Evolutionary conservation across 1,140 invertebrate genomes (phyloP), one percentile per base, ranked within the genome.

Genomic region (Drosophila kikkawai): DNA sequence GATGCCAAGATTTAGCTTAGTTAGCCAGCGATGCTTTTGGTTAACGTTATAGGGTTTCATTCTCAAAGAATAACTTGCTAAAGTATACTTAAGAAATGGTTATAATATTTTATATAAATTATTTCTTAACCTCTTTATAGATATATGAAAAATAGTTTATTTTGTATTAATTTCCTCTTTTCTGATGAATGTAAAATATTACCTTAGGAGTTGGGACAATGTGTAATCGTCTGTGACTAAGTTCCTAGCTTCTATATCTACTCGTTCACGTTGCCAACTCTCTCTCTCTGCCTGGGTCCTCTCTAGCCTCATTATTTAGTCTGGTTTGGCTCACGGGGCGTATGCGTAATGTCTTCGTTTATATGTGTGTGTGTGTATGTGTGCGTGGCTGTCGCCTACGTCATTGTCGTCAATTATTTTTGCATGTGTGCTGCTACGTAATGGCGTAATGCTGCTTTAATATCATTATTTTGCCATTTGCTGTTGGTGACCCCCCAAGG

Each of bases 371-470:
- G 42, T 44, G 37, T 6, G 26, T 6, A 6, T 17, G 44, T 44
- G 48, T 15, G 51, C 32, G 19, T 63, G 37, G 44, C 32, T 47
- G 56, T 50, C 15, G 69, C 67, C 69, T 61, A 44, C 41, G 57
- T 63, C 65, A 78, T 79, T 68, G 60, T 56, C 66, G 51, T 73
- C 82, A 80, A 79, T 71, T 74, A 69, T 75, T 82, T 73, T 60
- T 73, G 48, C 66, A 73, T 60, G 75, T 81, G 29, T 53, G 45
- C 50, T 64, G 67, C 58, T 88, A 39, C 55, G 77, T 80, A 68
- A 68, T 74, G 80, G 64, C 65, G 74, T 88, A 84, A 90, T 90
- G 81, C 58, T 61, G 79, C 82, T 85, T 90, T 90, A 90, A 90
- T 90, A 81, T 76, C 79, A 85, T 90, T 90, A 79, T 79, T 76